These are phyloP conservation scores for Gandaritis pyraliata DNA, from an alignment of 2,888 invertebrate genomes.

Conservation along the genomic window DNA sequence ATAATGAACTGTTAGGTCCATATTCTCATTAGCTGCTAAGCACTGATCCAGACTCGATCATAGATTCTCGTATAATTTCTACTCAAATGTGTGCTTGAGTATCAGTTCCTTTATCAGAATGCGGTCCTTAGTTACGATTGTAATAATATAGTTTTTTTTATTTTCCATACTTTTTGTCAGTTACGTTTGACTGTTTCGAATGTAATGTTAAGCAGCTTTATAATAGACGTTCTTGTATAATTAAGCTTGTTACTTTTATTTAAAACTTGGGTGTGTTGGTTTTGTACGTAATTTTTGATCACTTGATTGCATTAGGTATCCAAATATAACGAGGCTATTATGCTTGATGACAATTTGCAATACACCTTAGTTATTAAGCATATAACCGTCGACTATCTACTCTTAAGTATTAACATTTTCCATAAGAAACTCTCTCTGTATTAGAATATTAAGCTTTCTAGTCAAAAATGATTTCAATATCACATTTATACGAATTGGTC, in stretches of 20 bases:
- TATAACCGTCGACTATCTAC: constrained; percentile 61
- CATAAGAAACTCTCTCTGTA: constrained; percentile 82
- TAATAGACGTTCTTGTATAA: constrained; percentile 39
- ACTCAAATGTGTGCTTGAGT: no score
- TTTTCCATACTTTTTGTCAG: constrained; percentile 29
- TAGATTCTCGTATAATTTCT: no score
- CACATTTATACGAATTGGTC: constrained; percentile 52
- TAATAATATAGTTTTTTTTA: constrained; percentile 1
- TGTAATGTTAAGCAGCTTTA: constrained; percentile 60
- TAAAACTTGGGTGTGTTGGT: constrained; percentile 34
- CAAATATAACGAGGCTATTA: constrained; percentile 75
- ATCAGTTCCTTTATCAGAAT: no score
- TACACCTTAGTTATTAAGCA: constrained; percentile 66
- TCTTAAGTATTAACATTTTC: constrained; percentile 77
- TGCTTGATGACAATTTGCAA: constrained; percentile 61
- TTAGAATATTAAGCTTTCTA: constrained; percentile 79
- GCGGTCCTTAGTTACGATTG: not conserved
- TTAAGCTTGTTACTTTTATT: constrained; percentile 34
- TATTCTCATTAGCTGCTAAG: no score
- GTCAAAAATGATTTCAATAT: constrained; percentile 78
- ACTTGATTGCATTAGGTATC: constrained; percentile 55
- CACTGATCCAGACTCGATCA: no score
- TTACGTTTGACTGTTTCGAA: constrained; percentile 58
- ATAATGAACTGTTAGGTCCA: no score
- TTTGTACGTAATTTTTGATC: constrained; percentile 36